Percentiles rank a stretch among this genome's conserved stretches.
These are phyloP conservation scores for Dissostichus mawsoni DNA, from an alignment of 2,113 vertebrate species.

Conservation along the genomic window DNA sequence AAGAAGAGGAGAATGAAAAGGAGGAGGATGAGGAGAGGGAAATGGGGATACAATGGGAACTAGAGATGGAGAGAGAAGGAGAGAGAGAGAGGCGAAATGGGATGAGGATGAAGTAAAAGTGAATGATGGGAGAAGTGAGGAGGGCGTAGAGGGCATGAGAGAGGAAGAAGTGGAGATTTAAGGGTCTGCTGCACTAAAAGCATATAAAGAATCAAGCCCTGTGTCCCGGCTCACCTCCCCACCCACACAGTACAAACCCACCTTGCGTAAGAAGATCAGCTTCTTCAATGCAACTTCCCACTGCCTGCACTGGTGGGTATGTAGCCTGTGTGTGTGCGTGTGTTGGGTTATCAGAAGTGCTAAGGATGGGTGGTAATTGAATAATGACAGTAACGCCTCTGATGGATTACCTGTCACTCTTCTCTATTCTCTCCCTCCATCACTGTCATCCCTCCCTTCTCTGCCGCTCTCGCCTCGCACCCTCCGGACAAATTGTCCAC, in stretches of 20 bases:
- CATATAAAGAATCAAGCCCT: conserved; percentile 55
- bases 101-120: conserved; percentile 16
- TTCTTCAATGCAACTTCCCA: conserved; percentile 44
- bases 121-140: conserved; percentile 34
- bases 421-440: conserved; percentile 68
- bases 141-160: conserved; percentile 25
- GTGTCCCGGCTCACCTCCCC: conserved; percentile 60
- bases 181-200: conserved; percentile 79
- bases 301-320: conserved; percentile 16
- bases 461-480: conserved; percentile 51
- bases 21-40: not conserved
- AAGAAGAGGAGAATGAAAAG: not conserved
- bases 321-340: conserved; percentile 35
- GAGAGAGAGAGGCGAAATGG: conserved; percentile 4
- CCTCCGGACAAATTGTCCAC: conserved; percentile 64
- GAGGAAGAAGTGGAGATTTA: conserved; percentile 70
- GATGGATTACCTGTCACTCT: conserved; percentile 83
- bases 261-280: conserved; percentile 57
- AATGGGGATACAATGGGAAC: conserved; percentile 25
- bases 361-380: conserved; percentile 84
- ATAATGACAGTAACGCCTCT: conserved; percentile 81
- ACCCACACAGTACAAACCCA: conserved; percentile 60
- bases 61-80: conserved; percentile 23
- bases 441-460: conserved; percentile 74
- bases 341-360: conserved; percentile 69